Percentiles rank a stretch among this genome's conserved stretches.
phyloP scores from a whole-genome alignment of 2,797 vertebrate genomes.

The Pachyuromys duprasi region DNA sequence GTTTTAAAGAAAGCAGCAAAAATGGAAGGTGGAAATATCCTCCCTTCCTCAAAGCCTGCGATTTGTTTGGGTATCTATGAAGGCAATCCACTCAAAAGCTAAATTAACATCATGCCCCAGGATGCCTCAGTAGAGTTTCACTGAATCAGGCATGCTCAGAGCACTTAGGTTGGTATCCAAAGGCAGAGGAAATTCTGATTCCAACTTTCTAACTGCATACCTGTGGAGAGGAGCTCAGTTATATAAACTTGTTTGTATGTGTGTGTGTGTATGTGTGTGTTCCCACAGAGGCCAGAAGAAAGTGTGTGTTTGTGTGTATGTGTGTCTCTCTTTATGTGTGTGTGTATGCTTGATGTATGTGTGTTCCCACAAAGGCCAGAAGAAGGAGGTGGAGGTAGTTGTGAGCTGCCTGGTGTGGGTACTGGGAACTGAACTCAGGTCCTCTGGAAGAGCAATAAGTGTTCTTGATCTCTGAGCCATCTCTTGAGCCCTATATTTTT shows the following conservation, averaged over 20 bases:
- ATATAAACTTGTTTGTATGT: neutral
- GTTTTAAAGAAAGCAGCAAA: neutral
- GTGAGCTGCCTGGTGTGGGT: neutral
- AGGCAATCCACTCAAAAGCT: neutral
- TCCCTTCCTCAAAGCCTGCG: neutral
- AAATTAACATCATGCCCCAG: too few species aligned
- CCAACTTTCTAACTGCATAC: neutral
- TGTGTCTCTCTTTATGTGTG: neutral
- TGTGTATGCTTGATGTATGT: neutral
- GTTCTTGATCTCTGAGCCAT: neutral
- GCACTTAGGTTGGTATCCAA: neutral
- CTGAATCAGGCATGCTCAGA: neutral
- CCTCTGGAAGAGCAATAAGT: neutral
- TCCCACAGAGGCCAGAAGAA: too few species aligned
- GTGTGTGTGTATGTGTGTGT: neutral
- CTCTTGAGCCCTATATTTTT: neutral
- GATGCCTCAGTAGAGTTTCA: neutral
- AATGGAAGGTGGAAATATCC: neutral
- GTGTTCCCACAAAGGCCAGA: neutral
- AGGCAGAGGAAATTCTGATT: neutral
- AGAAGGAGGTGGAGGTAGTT: neutral
- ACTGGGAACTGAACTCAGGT: neutral
- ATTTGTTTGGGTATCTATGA: neutral
- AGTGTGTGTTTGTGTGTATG: neutral
- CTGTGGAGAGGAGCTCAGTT: neutral